phyloP scores from a whole-genome alignment of 1,140 invertebrate genomes.

The Diorhabda elongata region DNA sequence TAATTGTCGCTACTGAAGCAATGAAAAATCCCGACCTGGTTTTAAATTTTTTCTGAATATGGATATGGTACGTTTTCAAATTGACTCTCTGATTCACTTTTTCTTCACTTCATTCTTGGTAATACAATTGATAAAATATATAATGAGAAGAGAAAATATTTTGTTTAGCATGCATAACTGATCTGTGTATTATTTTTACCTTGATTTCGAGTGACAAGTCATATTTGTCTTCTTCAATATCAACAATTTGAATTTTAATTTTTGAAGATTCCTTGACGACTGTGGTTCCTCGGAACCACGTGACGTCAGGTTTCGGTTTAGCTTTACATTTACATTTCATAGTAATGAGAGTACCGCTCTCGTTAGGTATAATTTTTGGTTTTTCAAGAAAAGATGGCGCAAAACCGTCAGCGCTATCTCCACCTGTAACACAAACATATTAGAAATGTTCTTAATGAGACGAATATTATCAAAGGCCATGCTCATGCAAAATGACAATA shows the following conservation, averaged over 20 bases:
- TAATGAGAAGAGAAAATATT: too few relatives aligned
- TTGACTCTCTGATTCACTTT: too few relatives aligned
- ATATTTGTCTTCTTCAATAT: constrained; percentile 79
- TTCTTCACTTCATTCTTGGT: too few relatives aligned
- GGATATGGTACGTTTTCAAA: too few relatives aligned
- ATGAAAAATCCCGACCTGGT: too few relatives aligned
- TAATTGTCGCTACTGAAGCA: too few relatives aligned
- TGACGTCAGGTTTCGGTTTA: constrained; percentile 83
- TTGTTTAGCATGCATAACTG: too few relatives aligned
- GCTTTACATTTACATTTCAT: constrained; percentile 95
- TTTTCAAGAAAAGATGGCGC: constrained; percentile 95
- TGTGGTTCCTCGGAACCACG: constrained; percentile 85
- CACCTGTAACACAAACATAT: constrained; percentile 60
- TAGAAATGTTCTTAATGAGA: constrained; percentile 31
- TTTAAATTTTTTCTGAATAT: too few relatives aligned
- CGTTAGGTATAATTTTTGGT: constrained; percentile 95
- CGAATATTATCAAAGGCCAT: constrained; percentile 41
- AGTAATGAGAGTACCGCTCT: constrained; percentile 88
- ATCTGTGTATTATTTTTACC: constrained; percentile 50
- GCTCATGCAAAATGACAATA: constrained; percentile 45
- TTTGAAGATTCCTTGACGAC: constrained; percentile 81
- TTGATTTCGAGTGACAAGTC: constrained; percentile 85
- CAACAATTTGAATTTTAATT: constrained; percentile 73
- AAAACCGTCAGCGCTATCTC: constrained; percentile 82
- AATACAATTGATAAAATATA: too few relatives aligned